These are phyloP conservation scores for Amphiprion ocellaris DNA, from an alignment of 2,113 vertebrate genomes.

Conservation along the genomic window DNA sequence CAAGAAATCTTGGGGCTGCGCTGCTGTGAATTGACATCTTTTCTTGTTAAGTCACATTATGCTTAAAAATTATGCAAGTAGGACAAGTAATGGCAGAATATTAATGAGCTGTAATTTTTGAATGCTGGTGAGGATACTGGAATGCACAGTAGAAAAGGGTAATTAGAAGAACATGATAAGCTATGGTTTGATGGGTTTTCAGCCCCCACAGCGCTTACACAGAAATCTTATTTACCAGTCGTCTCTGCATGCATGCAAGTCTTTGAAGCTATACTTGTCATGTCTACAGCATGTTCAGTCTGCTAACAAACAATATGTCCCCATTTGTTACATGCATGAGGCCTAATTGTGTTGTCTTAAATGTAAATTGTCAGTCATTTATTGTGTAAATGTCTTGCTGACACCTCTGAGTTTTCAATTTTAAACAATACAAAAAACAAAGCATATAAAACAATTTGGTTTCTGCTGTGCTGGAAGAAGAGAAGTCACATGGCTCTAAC, in stretches of 20 bases:
- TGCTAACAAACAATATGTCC: conserved; percentile 18
- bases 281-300: conserved; percentile 28
- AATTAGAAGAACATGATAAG: conserved; percentile 77
- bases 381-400: conserved; percentile 21
- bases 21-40: conserved; percentile 25
- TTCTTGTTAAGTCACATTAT: conserved; percentile 62
- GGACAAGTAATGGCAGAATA: conserved; percentile 54
- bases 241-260: conserved; percentile 46
- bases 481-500: background rate
- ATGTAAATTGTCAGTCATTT: conserved; percentile 21
- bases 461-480: conserved; percentile 16
- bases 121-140: conserved; percentile 53
- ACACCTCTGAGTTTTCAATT: conserved; percentile 23
- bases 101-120: conserved; percentile 64
- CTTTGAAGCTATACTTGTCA: conserved; percentile 39
- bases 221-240: conserved; percentile 67
- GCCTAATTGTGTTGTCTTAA: conserved; percentile 11
- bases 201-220: conserved; percentile 53
- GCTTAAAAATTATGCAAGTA: conserved; percentile 49
- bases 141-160: conserved; percentile 52
- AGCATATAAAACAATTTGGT: conserved; percentile 23
- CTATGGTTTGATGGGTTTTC: conserved; percentile 76
- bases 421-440: conserved; percentile 3
- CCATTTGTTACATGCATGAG: conserved; percentile 27
- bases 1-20: conserved; percentile 5